Base-by-base conservation (phyloP, 2,888 invertebrate species). In the Stictocephala bisonia region DNA sequence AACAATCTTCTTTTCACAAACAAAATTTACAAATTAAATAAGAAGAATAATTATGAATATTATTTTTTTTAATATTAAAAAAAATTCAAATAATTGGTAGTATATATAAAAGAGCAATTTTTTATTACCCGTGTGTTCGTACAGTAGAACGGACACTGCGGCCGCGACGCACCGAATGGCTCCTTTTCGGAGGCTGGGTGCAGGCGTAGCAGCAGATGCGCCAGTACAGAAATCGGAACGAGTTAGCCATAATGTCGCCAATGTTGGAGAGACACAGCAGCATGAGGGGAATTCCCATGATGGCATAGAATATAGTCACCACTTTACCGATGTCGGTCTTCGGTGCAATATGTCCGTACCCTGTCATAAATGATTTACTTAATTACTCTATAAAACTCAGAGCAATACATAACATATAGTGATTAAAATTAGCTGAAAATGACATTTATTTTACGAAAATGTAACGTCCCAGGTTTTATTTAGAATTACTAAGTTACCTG, bases 251-350 rank as follows among this genome's bases (percentile, higher is more conserved):
- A 77, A 95, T 92, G 83, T 96, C 95, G 4, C 96, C 96, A 80
- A 96, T 96, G 85, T 95, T 96, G 70, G 96, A 96, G 77, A 97
- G 88, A 81, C 97, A 97, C 18, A 97, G 88, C 80, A 97, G 88
- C 96, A 97, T 97, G 78, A 97, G 86, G 0, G 97, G 97, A 79
- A 97, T 97, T 56, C 95, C 97, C 77, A 97, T 88, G 82, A 97
- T 96, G 24, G 97, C 97, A 85, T 97, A 97, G 83, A 97, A 93
- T 81, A 97, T 97, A 13, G 97, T 97, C 78, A 95, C 93, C 78
- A 97, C 93, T 85, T 97, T 97, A 48, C 97, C 97, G 83, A 93
- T 92, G 81, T 93, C 90, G 0, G 97, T 97, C 86, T 95, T 96
- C 0, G 97, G 97, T 0, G 96, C 93, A 75, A 97, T 96, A 84